Evolutionary conservation across 2,797 vertebrate species (phyloP), one percentile per base, ranked within the genome.

Genomic region (Champsocephalus esox): DNA sequence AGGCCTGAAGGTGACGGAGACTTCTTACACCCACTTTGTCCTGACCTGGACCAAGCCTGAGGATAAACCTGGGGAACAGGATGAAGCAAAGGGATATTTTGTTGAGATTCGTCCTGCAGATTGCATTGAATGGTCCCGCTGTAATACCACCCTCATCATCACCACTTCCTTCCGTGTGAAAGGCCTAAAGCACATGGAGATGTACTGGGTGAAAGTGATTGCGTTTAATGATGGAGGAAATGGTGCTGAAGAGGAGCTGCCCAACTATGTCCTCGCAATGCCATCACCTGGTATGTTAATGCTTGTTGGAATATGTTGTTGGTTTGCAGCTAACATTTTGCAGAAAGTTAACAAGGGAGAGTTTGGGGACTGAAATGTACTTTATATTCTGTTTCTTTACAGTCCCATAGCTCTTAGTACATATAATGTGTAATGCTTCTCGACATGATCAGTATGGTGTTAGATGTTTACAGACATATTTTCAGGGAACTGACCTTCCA

Each of bases 11-110:
- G 94, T 97, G 82, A 94, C 91, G 59, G 95, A 95, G 81, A 95
- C 92, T 0, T 93, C 94, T 0, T 90, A 93, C 79, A 92, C 68
- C 58, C 95, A 95, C 59, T 55, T 98, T 79, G 91, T 93, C 16
- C 79, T 98, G 86, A 92, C 89, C 3, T 97, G 97, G 97, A 93
- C 71, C 14, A 94, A 87, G 79, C 96, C 97, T 0, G 91, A 93
- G 34, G 49, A 83, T 0, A 88, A 88, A 73, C 85, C 87, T 0
- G 94, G 89, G 1, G 64, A 91, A 38, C 90, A 92, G 77, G 93
- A 92, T 1, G 88, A 90, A 52, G 94, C 95, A 1, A 96, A 92
- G 72, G 96, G 96, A 10, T 98, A 97, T 1, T 88, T 95, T 77
- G 94, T 97, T 19, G 96, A 97, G 83, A 87, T 96, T 21, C 87